A percentile compares a stretch with the other conserved stretches of the same genome.
Evolutionary conservation across 2,888 invertebrate species (phyloP).

Genomic region (Acleris laterana): DNA sequence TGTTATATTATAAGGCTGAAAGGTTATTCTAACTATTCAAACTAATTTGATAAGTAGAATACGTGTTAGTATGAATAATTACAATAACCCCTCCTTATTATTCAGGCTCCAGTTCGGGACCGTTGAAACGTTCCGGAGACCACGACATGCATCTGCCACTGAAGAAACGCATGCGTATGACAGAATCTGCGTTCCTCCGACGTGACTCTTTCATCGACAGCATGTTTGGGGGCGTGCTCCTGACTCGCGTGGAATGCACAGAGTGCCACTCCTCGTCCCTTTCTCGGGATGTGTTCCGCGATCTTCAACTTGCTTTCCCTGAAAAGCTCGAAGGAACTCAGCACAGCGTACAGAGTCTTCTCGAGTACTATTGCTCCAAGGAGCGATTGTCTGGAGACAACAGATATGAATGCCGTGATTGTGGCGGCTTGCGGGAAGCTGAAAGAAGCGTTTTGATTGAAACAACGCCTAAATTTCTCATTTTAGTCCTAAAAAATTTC

Average conservation of each 20-base stretch:
- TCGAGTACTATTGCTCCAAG: slow-evolving; percentile 90
- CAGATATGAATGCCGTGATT: slow-evolving; percentile 91
- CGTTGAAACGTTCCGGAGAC: slow-evolving; percentile 51
- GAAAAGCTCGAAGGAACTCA: slow-evolving; percentile 74
- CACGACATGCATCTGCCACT: slow-evolving; percentile 44
- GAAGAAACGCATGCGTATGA: slow-evolving; percentile 59
- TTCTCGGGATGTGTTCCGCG: slow-evolving; percentile 91
- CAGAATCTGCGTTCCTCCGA: slow-evolving; percentile 53
- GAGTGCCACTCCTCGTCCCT: slow-evolving; percentile 89
- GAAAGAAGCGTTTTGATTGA: slow-evolving; percentile 85
- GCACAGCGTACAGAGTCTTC: slow-evolving; percentile 89
- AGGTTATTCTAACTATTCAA: too few species aligned
- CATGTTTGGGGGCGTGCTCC: slow-evolving; percentile 90
- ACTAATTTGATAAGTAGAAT: too few species aligned
- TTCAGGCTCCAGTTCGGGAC: slow-evolving; percentile 56
- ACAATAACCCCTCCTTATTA: too few species aligned
- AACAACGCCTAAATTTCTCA: slow-evolving; percentile 90
- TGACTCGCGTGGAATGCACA: slow-evolving; percentile 89
- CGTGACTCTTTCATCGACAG: slow-evolving; percentile 84
- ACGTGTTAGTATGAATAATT: background rate
- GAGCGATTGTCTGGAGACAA: slow-evolving; percentile 92
- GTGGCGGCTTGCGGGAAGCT: slow-evolving; percentile 90
- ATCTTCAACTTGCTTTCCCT: slow-evolving; percentile 91
- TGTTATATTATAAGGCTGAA: too few species aligned
- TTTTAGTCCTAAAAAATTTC: slow-evolving; percentile 92